A percentile compares a stretch with the other conserved stretches of the same genome.
phyloP scores from a whole-genome alignment of 2,113 vertebrate species.

The Motacilla tschutschensis region DNA sequence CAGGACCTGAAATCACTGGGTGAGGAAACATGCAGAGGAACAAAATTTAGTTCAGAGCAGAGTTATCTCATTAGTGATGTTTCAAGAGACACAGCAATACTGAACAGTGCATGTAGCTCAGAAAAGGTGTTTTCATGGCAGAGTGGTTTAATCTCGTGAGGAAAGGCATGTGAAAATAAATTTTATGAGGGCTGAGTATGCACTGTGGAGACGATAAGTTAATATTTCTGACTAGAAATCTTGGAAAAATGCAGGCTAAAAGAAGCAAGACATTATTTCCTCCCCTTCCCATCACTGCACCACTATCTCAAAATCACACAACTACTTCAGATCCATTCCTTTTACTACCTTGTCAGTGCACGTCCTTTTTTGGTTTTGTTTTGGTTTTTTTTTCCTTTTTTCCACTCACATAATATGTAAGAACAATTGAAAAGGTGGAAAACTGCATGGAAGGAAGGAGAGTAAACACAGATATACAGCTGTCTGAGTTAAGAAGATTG shows the following conservation, averaged over 20 bases:
- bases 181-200: background rate
- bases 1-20: background rate
- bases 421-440: background rate
- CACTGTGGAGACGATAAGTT: background rate
- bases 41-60: background rate
- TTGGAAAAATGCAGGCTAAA: background rate
- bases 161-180: background rate
- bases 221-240: background rate
- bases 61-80: background rate
- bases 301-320: background rate
- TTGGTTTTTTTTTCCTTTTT: background rate
- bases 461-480: background rate
- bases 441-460: background rate
- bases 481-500: background rate
- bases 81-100: background rate
- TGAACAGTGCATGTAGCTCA: background rate
- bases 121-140: background rate
- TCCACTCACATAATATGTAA: background rate
- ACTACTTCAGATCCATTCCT: background rate
- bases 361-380: background rate
- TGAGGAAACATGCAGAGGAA: background rate
- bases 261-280: background rate
- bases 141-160: background rate
- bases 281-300: background rate
- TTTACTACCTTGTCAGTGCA: background rate